These are phyloP conservation scores for Puffinus mauretanicus DNA, from an alignment of 2,113 vertebrate species.

Conservation along the genomic window DNA sequence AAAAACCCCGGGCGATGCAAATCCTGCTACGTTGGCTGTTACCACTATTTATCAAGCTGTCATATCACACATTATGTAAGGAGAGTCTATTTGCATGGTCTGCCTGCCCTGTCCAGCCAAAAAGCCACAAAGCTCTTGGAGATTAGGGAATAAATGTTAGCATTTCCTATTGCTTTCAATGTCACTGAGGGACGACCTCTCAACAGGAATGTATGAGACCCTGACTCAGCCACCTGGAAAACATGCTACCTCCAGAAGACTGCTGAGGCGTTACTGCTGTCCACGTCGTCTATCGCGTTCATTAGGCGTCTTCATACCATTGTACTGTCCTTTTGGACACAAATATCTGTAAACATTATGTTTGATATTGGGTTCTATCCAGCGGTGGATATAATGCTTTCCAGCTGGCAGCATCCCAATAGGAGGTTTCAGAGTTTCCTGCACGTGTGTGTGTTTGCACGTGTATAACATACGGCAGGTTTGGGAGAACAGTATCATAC, in stretches of 20 bases:
- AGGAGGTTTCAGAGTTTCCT: background rate
- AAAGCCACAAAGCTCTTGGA: background rate
- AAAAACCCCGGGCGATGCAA: background rate
- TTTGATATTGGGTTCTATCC: background rate
- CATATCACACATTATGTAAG: background rate
- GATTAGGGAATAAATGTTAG: background rate
- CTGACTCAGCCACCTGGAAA: background rate
- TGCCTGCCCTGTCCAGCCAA: background rate
- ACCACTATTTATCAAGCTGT: background rate
- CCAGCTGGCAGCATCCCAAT: background rate
- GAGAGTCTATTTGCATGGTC: background rate
- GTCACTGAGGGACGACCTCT: background rate
- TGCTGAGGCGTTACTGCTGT: background rate
- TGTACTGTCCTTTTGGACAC: background rate
- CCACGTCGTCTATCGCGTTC: fast-evolving
- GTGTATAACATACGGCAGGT: background rate
- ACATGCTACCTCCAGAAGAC: fast-evolving
- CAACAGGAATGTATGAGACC: background rate
- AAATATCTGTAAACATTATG: background rate
- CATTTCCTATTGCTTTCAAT: background rate
- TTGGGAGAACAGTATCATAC: background rate
- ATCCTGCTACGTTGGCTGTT: background rate
- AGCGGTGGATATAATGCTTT: background rate
- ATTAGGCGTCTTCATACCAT: background rate
- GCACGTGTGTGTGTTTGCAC: background rate